Conservation (phyloP, 2,797 vertebrate species). For the Macrochelys suwanniensis region DNA sequence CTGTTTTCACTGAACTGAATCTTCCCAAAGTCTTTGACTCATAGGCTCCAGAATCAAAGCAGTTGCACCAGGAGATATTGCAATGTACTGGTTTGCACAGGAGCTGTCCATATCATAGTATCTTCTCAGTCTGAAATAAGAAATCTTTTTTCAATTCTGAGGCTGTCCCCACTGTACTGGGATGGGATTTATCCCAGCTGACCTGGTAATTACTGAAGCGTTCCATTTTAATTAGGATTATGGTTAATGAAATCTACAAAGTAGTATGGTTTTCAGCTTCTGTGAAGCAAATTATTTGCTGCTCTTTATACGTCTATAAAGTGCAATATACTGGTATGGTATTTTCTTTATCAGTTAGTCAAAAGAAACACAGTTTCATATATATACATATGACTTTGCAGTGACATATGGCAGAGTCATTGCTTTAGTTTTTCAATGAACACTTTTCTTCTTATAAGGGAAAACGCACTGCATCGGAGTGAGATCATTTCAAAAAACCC, state of each 20-base stretch:
- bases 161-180: background rate
- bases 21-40: background rate
- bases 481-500: slow-evolving; percentile 66
- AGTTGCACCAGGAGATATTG: fast-evolving
- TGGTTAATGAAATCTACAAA: slow-evolving; percentile 29
- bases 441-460: slow-evolving; percentile 68
- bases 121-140: background rate
- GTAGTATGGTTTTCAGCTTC: background rate
- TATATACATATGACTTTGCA: background rate
- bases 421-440: slow-evolving; percentile 26
- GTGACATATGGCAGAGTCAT: slow-evolving; percentile 6
- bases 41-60: background rate
- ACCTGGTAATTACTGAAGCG: slow-evolving; percentile 18
- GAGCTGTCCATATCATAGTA: background rate
- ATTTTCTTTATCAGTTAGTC: background rate
- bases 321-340: background rate
- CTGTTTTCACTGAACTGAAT: fast-evolving
- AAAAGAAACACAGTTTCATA: background rate
- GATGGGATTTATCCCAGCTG: background rate
- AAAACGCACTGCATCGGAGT: slow-evolving; percentile 43
- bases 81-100: background rate
- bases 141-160: background rate
- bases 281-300: background rate
- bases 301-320: no score
- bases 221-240: slow-evolving; percentile 9